Evolutionary conservation across 2,113 vertebrate species (phyloP).

Genomic region (Heliornis fulica): DNA sequence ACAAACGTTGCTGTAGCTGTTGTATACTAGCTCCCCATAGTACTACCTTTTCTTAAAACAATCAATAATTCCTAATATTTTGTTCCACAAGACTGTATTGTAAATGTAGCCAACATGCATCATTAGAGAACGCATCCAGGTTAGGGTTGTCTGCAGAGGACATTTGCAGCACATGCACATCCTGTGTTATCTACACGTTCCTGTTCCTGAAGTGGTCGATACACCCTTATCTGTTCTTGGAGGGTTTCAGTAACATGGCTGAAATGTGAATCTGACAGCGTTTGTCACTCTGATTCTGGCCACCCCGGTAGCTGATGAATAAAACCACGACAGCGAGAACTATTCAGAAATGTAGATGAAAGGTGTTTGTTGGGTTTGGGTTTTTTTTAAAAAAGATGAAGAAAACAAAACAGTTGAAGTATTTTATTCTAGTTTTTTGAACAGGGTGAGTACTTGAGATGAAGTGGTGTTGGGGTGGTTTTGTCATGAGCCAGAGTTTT

Average conservation of each 20-base stretch:
- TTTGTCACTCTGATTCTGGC: not conserved
- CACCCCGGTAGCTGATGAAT: not conserved
- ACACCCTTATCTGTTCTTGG: slow-evolving; percentile 2
- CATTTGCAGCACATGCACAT: not conserved
- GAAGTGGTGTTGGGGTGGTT: not conserved
- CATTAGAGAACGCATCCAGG: not conserved
- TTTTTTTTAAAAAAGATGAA: not conserved
- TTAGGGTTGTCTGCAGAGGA: not conserved
- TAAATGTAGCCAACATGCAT: not conserved
- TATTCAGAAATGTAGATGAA: not conserved
- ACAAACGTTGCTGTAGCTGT: slow-evolving; percentile 4
- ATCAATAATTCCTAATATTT: slow-evolving; percentile 18
- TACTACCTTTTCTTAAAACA: slow-evolving; percentile 6
- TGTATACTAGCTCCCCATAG: not conserved
- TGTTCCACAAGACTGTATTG: not conserved
- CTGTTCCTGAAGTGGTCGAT: not conserved
- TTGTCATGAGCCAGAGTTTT: not conserved
- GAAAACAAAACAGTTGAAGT: not conserved
- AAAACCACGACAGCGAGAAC: not conserved
- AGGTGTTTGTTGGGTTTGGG: rapidly evolving
- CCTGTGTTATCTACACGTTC: slow-evolving; percentile 1
- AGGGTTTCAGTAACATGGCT: not conserved
- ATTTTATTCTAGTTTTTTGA: not conserved
- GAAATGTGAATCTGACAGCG: not conserved
- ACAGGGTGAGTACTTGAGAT: not conserved